Base-by-base conservation (phyloP, 2,113 vertebrate genomes). In the Vombatus ursinus region DNA sequence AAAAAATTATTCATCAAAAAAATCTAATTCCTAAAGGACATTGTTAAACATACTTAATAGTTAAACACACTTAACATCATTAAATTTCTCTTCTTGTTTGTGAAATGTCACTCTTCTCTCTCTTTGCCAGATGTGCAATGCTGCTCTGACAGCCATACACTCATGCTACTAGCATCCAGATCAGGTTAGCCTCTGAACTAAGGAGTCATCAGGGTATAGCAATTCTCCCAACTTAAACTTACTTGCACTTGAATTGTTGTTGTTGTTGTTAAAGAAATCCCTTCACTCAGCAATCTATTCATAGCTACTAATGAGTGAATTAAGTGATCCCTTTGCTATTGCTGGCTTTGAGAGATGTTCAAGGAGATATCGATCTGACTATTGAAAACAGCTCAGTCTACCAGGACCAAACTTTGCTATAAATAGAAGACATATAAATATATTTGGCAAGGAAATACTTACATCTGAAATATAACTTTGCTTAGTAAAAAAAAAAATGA, bases 321-420 rank as follows among this genome's bases (percentile, higher is more conserved):
- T 93, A 92, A 19, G 23, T 48, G 91, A 96, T 44, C 16, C n/a
- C n/a, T 84, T 44, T 44, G 6, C n/a, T 84, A 84, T 19, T 50
- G 51, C 77, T 94, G 95, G 19, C 50, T 90, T 91, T 92, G 48
- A 44, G 24, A 97, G 14, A 77, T 22, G 92, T 0, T 92, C 94
- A 97, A 94, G 77, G 19, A 95, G 96, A 96, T 84, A 97, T 95
- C 90, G 95, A 96, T 96, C 95, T 90, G 61, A 94, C 94, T 91
- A 92, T 94, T 92, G 92, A 96, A 94, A 92, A 57, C 52, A 92
- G n/a, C 25, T 53, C 90, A 92, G 92, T 50, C 50, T 48, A 48
- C 28, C 90, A 92, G n/a, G 92, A 94, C 68, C 52, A 97, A 94
- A 95, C 44, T 94, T 92, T 52, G 54, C 11, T 89, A 94, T 91